phyloP scores from a whole-genome alignment of 2,113 vertebrate species.

The Notothenia coriiceps region DNA sequence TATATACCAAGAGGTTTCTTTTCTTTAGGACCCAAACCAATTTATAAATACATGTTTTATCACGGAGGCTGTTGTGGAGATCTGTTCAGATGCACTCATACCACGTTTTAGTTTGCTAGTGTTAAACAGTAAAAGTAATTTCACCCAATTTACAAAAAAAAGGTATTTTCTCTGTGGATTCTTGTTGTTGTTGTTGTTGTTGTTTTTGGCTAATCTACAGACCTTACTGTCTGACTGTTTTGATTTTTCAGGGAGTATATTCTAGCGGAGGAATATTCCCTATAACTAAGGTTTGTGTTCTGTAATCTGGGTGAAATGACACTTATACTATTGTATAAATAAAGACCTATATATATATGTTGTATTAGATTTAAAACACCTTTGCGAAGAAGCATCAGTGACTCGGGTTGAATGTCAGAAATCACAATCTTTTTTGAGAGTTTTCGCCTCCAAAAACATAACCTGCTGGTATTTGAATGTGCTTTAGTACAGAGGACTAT shows the following conservation, averaged over 20 bases:
- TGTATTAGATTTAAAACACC: background rate
- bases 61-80: background rate
- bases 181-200: background rate
- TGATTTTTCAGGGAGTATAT: background rate
- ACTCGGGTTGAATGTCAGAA: too few species aligned
- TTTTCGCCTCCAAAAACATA: too few species aligned
- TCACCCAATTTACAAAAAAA: background rate
- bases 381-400: background rate
- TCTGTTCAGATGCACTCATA: conserved; percentile 31
- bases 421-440: too few species aligned
- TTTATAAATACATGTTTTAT: background rate
- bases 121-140: background rate
- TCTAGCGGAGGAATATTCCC: background rate
- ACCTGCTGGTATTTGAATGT: too few species aligned
- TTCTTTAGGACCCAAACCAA: too few species aligned
- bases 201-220: background rate
- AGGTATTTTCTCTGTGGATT: too few species aligned
- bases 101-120: background rate
- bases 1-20: background rate
- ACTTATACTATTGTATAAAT: background rate
- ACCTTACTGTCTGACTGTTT: background rate
- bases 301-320: background rate
- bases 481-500: too few species aligned
- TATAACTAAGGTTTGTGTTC: background rate
- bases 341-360: too few species aligned